Percentiles rank a stretch among this genome's conserved stretches.
These are phyloP conservation scores for Mesorhabditis sp. DNA, from an alignment of 2,888 invertebrate genomes.

Conservation along the genomic window DNA sequence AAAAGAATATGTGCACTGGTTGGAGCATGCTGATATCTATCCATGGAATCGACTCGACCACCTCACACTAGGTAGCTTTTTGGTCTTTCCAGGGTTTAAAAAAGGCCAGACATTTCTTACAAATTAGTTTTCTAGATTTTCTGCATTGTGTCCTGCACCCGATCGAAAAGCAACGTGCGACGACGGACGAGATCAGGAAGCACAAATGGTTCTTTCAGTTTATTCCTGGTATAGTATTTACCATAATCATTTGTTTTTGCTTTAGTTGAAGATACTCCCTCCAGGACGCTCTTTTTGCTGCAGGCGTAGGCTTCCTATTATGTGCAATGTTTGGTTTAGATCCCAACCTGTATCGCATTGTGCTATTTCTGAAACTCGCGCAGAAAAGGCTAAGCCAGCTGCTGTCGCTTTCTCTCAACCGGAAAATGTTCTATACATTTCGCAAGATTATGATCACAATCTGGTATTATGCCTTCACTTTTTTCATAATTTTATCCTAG, in stretches of 20 bases:
- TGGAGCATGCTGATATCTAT: slow-evolving; percentile 3
- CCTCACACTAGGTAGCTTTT: neutral
- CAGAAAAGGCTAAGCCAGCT: neutral
- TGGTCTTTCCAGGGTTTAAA: neutral
- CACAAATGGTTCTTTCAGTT: slow-evolving; percentile 71
- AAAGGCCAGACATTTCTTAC: too few relatives aligned
- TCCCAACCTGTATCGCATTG: too few relatives aligned
- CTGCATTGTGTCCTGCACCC: too few relatives aligned
- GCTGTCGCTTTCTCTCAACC: slow-evolving; percentile 76
- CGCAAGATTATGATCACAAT: neutral
- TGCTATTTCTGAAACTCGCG: too few relatives aligned
- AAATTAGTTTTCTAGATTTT: too few relatives aligned
- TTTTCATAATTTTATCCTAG: slow-evolving; percentile 57
- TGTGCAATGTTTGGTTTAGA: too few relatives aligned
- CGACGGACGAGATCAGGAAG: slow-evolving; percentile 70
- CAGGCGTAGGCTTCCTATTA: too few relatives aligned
- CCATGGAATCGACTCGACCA: slow-evolving; percentile 7
- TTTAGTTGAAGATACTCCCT: too few relatives aligned
- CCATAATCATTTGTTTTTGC: too few relatives aligned
- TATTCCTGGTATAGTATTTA: too few relatives aligned
- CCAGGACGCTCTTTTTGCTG: too few relatives aligned
- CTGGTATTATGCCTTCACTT: slow-evolving; percentile 7
- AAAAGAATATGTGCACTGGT: neutral
- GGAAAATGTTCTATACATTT: slow-evolving; percentile 74
- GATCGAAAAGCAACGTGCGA: slow-evolving; percentile 64